These are phyloP conservation scores for Helicoverpa assulta DNA, from an alignment of 2,888 invertebrate species.

Conservation along the genomic window DNA sequence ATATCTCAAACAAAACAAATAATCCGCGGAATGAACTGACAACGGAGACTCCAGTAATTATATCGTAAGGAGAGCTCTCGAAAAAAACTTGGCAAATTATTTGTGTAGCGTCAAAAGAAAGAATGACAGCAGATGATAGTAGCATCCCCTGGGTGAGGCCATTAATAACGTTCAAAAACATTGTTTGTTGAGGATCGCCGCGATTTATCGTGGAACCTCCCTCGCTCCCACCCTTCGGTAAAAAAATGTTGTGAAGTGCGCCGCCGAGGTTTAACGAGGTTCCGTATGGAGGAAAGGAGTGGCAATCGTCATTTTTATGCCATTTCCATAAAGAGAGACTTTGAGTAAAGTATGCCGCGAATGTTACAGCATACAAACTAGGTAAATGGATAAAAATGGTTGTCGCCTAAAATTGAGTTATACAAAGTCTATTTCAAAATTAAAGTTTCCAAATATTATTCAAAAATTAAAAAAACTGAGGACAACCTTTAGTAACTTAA, in stretches of 20 bases:
- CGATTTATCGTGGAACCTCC: conserved; percentile 78
- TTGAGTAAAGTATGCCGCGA: background rate
- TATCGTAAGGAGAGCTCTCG: conserved; percentile 60
- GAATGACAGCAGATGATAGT: conserved; percentile 80
- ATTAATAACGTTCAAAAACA: conserved; percentile 87
- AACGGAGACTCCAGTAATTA: conserved; percentile 56
- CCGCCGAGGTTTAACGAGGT: conserved; percentile 43
- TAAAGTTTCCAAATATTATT: background rate
- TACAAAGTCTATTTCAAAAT: background rate
- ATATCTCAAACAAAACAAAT: conserved; percentile 49
- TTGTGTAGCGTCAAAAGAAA: conserved; percentile 77
- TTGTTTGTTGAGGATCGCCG: conserved; percentile 84
- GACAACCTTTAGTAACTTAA: background rate
- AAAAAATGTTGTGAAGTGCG: conserved; percentile 59
- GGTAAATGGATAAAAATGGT: background rate
- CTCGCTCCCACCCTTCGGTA: conserved; percentile 51
- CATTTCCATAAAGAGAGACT: background rate
- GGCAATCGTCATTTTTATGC: conserved; percentile 6
- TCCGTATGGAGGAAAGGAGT: conserved; percentile 55
- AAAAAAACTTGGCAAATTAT: conserved; percentile 70
- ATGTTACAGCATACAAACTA: background rate
- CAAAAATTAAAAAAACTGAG: background rate
- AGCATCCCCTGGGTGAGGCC: conserved; percentile 70
- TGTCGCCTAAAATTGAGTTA: background rate
- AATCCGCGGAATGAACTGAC: conserved; percentile 51